Percentiles rank a stretch among this genome's conserved stretches.
These are phyloP conservation scores for Neodiprion fabricii DNA, from an alignment of 1,140 invertebrate genomes.

Conservation along the genomic window DNA sequence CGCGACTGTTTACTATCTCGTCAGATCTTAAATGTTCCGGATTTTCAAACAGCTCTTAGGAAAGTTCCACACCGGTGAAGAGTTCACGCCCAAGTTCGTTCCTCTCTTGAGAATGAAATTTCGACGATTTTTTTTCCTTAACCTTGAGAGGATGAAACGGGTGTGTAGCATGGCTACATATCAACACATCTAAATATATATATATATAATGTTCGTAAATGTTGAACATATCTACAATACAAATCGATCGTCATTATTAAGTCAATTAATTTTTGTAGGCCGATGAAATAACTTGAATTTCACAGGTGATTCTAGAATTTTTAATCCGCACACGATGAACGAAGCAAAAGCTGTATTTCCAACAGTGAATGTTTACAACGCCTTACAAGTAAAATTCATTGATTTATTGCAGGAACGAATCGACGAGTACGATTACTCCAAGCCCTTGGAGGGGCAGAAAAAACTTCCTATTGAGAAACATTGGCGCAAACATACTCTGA, in stretches of 20 bases:
- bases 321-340: too few species aligned
- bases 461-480: slow-evolving; percentile 77
- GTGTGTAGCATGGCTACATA: too few species aligned
- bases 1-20: neutral
- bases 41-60: neutral
- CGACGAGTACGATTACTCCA: slow-evolving; percentile 82
- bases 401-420: slow-evolving; percentile 64
- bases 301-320: too few species aligned
- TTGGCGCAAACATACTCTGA: slow-evolving; percentile 91
- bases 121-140: neutral
- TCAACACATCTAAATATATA: too few species aligned
- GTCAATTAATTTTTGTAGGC: too few species aligned
- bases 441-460: slow-evolving; percentile 76
- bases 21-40: neutral
- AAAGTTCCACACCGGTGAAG: neutral
- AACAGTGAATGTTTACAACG: neutral
- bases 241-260: too few species aligned
- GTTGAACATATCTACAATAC: too few species aligned
- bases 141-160: too few species aligned
- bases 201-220: too few species aligned
- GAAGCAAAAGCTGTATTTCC: slow-evolving; percentile 17
- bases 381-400: neutral
- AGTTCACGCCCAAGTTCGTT: neutral
- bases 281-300: too few species aligned
- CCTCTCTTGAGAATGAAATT: neutral